phyloP scores from a whole-genome alignment of 2,797 vertebrate genomes.

The Streptopelia turtur region DNA sequence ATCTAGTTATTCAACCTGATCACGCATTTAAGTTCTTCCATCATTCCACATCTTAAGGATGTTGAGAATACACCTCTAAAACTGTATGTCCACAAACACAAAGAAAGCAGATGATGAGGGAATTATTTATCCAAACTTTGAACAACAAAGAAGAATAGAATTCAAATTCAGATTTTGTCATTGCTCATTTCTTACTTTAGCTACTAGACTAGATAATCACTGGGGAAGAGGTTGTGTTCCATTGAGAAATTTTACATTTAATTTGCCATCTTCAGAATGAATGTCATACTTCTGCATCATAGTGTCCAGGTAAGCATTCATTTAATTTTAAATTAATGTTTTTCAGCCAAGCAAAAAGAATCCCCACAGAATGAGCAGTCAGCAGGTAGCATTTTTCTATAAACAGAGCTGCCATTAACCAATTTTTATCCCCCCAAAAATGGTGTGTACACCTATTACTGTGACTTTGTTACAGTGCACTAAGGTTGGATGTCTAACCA shows the following conservation, averaged over 20 bases:
- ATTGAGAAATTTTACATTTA: not conserved
- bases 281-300: not conserved
- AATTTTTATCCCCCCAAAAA: constrained; percentile 33
- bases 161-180: not conserved
- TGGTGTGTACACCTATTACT: not conserved
- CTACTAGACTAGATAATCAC: not conserved
- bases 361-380: not conserved
- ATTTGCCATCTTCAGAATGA: constrained; percentile 2
- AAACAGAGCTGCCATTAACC: constrained; percentile 31
- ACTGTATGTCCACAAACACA: rapidly evolving
- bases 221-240: not conserved
- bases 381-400: constrained; percentile 51
- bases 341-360: constrained; percentile 25
- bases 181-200: not conserved
- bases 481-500: constrained; percentile 38
- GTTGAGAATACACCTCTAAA: not conserved
- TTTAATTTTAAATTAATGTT: constrained; percentile 22
- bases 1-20: not conserved
- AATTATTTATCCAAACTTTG: not conserved
- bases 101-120: not conserved
- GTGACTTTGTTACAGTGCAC: constrained; percentile 28
- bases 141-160: not conserved
- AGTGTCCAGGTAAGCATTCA: not conserved
- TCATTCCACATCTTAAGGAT: not conserved
- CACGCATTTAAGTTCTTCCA: not conserved